A percentile compares a stretch with the other conserved stretches of the same genome.
Evolutionary conservation across 2,113 vertebrate genomes (phyloP).

Genomic region (Alouatta palliata): DNA sequence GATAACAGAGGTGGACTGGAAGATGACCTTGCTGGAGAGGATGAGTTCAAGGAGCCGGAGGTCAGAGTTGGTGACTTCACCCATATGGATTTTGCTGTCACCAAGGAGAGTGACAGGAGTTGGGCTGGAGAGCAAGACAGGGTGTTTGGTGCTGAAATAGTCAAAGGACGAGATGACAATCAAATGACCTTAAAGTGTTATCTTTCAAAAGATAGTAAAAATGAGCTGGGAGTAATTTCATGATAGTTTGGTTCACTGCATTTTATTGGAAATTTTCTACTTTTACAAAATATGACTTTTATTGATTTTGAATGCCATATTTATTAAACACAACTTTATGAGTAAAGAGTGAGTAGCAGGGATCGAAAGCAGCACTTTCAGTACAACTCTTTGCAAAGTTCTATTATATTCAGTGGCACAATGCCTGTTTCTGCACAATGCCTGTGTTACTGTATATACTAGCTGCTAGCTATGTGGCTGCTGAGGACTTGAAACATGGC

Average conservation of each 20-base stretch:
- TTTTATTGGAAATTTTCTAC: background rate
- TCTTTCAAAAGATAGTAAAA: conserved; percentile 6
- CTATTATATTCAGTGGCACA: too few species aligned
- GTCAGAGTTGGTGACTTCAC: background rate
- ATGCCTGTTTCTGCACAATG: background rate
- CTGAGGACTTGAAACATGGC: background rate
- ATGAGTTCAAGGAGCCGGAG: background rate
- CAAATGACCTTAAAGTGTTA: background rate
- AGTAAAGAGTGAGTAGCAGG: background rate
- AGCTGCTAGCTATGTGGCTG: background rate
- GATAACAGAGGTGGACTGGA: background rate
- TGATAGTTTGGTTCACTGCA: background rate
- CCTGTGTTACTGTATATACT: background rate
- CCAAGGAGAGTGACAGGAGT: background rate
- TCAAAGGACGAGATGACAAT: background rate
- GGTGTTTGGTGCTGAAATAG: background rate
- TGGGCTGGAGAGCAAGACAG: background rate
- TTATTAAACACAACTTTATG: background rate
- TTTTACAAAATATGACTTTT: background rate
- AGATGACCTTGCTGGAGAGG: background rate
- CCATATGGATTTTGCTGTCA: background rate
- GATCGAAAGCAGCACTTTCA: background rate
- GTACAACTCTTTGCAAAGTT: background rate
- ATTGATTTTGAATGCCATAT: background rate
- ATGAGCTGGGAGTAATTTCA: background rate